These are phyloP conservation scores for Odontocerum albicorne DNA, from an alignment of 2,888 invertebrate genomes.

Conservation along the genomic window DNA sequence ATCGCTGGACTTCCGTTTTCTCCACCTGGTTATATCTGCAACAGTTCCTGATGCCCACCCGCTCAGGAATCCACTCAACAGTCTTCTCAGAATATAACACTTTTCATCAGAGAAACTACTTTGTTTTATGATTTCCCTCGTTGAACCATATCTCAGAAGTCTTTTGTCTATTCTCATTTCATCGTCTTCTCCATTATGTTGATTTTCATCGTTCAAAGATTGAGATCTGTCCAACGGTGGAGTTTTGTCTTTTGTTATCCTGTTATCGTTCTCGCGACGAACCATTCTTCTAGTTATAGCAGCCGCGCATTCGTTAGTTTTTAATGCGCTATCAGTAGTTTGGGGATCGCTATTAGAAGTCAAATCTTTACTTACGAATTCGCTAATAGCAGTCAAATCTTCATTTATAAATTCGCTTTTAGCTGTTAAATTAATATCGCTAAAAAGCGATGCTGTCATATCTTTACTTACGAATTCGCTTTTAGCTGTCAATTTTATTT, in stretches of 20 bases:
- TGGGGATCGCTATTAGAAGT: too few species aligned
- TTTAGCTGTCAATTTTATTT: too few species aligned
- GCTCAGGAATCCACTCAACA: slow-evolving; percentile 30
- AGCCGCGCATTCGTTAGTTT: slow-evolving; percentile 1
- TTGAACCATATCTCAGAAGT: slow-evolving; percentile 11
- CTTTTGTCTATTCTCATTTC: slow-evolving; percentile 11
- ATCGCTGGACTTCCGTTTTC: slow-evolving; percentile 29
- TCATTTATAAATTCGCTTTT: too few species aligned
- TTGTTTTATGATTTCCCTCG: slow-evolving; percentile 21
- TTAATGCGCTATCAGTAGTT: too few species aligned
- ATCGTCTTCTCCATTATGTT: slow-evolving; percentile 3
- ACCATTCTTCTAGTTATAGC: slow-evolving; percentile 17
- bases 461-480: too few species aligned
- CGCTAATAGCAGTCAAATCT: too few species aligned
- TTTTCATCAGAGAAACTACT: slow-evolving; percentile 30
- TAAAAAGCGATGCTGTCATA: too few species aligned
- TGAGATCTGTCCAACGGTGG: slow-evolving; percentile 20
- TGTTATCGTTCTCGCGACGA: slow-evolving; percentile 2
- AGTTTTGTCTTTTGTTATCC: neutral
- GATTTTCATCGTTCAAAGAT: slow-evolving; percentile 9
- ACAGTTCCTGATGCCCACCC: slow-evolving; percentile 24
- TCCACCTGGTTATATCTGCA: slow-evolving; percentile 20
- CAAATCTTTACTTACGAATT: too few species aligned
- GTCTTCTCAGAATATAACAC: slow-evolving; percentile 30
- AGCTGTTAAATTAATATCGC: too few species aligned